A percentile compares a stretch with the other conserved stretches of the same genome.
Conservation (phyloP, 2,888 invertebrate genomes). For the Thera obeliscata region DNA sequence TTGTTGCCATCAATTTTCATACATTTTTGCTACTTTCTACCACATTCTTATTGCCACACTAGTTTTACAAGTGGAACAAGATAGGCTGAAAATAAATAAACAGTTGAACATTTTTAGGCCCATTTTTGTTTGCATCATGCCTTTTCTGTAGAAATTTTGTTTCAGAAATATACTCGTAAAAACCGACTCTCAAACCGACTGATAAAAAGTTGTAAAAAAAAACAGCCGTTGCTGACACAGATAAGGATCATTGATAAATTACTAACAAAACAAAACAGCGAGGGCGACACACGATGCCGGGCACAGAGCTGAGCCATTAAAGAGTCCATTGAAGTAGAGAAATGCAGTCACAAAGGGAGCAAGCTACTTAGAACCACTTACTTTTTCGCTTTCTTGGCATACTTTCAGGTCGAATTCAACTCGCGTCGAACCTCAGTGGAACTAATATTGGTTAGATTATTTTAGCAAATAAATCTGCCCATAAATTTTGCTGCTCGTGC, state of each 20-base stretch:
- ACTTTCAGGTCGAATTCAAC: constrained; percentile 61
- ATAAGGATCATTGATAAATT: constrained; percentile 15
- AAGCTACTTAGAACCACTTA: constrained; percentile 60
- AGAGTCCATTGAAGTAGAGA: constrained; percentile 58
- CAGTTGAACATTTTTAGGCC: no score
- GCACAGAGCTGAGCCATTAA: constrained; percentile 52
- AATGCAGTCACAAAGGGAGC: constrained; percentile 66
- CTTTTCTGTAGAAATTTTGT: no score
- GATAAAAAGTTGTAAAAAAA: background rate
- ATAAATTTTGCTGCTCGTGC: constrained; percentile 1
- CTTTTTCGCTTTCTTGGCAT: constrained; percentile 65
- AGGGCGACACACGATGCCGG: constrained; percentile 27
- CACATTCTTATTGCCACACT: no score
- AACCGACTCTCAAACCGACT: no score
- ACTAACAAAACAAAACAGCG: constrained; percentile 15
- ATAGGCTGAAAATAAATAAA: no score
- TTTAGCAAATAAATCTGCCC: background rate
- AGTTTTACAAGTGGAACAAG: no score
- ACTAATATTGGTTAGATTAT: constrained; percentile 12
- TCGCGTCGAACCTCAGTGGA: constrained; percentile 40
- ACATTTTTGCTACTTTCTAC: no score
- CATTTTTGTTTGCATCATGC: no score
- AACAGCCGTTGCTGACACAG: background rate
- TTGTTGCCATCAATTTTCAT: no score
- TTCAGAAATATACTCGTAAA: no score